phyloP scores from a whole-genome alignment of 2,113 vertebrate species.

The Pelmatolapia mariae region DNA sequence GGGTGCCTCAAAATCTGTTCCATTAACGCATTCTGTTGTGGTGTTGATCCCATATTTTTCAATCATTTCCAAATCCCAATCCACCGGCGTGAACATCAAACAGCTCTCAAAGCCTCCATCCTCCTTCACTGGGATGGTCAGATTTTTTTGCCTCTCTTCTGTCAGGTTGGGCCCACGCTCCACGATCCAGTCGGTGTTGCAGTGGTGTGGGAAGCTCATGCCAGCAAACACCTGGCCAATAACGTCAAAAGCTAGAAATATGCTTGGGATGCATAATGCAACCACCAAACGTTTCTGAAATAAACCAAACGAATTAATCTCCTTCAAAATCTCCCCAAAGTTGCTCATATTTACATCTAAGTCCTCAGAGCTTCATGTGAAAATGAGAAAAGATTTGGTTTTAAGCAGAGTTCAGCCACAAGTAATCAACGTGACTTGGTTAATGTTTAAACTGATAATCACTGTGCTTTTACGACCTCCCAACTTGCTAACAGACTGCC shows the following conservation, averaged over 20 bases:
- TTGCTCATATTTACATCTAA: constrained; percentile 56
- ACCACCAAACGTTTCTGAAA: constrained; percentile 79
- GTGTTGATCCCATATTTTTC: constrained; percentile 69
- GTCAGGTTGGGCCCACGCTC: constrained; percentile 70
- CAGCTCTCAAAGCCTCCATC: constrained; percentile 74
- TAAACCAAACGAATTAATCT: constrained; percentile 77
- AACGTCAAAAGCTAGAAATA: constrained; percentile 72
- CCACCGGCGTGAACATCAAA: constrained; percentile 76
- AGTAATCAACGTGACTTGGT: not conserved
- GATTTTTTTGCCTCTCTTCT: constrained; percentile 55
- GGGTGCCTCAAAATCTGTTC: constrained; percentile 70
- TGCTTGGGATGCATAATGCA: constrained; percentile 60
- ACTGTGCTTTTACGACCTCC: not conserved
- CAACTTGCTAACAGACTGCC: not conserved
- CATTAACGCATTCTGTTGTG: constrained; percentile 66
- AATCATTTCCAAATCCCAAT: constrained; percentile 69
- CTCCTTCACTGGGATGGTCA: constrained; percentile 69
- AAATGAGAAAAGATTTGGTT: not conserved
- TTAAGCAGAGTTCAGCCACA: not conserved
- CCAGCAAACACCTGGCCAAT: constrained; percentile 82
- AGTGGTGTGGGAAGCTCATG: constrained; percentile 67
- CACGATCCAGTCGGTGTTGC: constrained; percentile 81
- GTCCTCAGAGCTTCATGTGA: not conserved
- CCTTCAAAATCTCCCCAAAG: constrained; percentile 71
- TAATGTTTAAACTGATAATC: constrained; percentile 43